Base-by-base conservation (phyloP, 2,113 vertebrate species). In the Rhombomys opimus region DNA sequence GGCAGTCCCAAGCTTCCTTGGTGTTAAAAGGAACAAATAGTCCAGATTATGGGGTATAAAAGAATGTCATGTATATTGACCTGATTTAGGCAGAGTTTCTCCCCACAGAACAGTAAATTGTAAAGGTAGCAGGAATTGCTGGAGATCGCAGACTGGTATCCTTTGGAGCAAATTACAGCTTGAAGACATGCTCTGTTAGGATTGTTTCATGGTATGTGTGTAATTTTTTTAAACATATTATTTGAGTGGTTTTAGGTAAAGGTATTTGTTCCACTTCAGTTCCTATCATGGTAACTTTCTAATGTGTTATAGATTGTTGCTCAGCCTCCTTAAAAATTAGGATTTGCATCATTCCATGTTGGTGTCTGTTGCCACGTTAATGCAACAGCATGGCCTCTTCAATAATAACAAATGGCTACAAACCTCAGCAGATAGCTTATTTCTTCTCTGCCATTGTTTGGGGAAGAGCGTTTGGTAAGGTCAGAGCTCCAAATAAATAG, bases 131-230 rank as follows among this genome's bases (percentile, higher is more conserved):
- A 72, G 30, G 27, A 75, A 41, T 22, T 57, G 32, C 41, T 86
- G 30, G 76, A 84, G 73, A 2, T 50, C 68, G 78, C 61, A 90
- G 54, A n/a, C 87, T 5, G 4, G 78, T 30, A 61, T 25, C 32
- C 5, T 0, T 22, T 7, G n/a, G 54, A 73, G 10, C 61, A 15
- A 10, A 41, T 57, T 2, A 65, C 61, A 88, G 38, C n/a, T 95
- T 68, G 78, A 4, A n/a, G 61, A 73, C 46, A 20, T 38, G 61
- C 61, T 87, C 86, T 35, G 41, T 73, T 41, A 15, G 59, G 12
- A 41, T 87, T 27, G 8, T 68, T 70, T 85, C 6, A 6, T 25
- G 8, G 0, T 50, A 38, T 5, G 6, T 32, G 0, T 70, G 0
- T 63, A 23, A 41, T 63, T 84, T 63, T 63, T 70, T 67, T 90